Conservation (phyloP, 2,888 invertebrate species). For the Cataglyphis livida region DNA sequence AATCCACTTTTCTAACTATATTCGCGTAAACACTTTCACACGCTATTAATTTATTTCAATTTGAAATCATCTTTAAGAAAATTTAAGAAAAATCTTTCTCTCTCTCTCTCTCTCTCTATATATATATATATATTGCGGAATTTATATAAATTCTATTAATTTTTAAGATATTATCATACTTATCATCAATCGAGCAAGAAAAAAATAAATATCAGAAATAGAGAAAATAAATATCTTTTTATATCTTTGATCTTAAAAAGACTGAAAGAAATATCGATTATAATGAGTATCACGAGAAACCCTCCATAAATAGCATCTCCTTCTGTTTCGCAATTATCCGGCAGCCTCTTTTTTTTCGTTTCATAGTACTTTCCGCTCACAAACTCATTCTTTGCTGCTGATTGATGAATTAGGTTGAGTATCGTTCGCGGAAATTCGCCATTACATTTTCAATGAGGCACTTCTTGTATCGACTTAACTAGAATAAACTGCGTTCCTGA, state of each 20-base stretch:
- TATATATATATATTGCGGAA: background rate
- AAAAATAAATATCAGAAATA: background rate
- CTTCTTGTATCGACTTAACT: background rate
- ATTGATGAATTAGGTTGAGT: constrained; percentile 19
- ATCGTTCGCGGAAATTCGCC: background rate
- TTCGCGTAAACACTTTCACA: constrained; percentile 17
- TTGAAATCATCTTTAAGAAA: background rate
- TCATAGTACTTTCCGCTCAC: background rate
- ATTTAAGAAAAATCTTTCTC: background rate
- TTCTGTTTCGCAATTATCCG: constrained; percentile 35
- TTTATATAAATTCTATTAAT: background rate
- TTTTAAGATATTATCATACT: background rate
- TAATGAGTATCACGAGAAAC: background rate
- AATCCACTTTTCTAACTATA: constrained; percentile 35
- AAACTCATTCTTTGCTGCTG: background rate
- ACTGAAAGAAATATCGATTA: background rate
- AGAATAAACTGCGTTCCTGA: background rate
- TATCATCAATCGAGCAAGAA: background rate
- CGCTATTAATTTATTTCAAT: constrained; percentile 43
- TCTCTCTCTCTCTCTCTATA: background rate
- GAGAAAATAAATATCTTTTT: background rate
- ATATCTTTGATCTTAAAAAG: background rate
- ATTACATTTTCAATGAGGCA: constrained; percentile 6
- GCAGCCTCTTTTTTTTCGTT: background rate
- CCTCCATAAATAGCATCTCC: constrained; percentile 51